phyloP scores from a whole-genome alignment of 2,113 vertebrate genomes.

The Dicrurus megarhynchus region DNA sequence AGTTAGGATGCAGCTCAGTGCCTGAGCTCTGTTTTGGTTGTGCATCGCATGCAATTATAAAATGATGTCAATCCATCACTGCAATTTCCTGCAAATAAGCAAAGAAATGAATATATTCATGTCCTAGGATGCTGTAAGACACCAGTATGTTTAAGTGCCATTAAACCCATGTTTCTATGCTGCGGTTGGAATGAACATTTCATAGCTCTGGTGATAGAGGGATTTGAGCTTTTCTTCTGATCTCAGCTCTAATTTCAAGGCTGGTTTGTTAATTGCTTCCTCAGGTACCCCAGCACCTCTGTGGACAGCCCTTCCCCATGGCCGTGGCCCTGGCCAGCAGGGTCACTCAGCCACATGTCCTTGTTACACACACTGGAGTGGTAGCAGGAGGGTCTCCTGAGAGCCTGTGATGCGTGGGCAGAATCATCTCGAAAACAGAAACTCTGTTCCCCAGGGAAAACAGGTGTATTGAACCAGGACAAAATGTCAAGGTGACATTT shows the following conservation, averaged over 20 bases:
- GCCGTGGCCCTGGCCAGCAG: background rate
- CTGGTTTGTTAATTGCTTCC: background rate
- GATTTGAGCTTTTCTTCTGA: background rate
- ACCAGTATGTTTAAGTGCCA: background rate
- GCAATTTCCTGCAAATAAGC: background rate
- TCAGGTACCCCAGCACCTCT: background rate
- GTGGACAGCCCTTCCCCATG: background rate
- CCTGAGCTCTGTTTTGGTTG: background rate
- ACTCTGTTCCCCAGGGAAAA: background rate
- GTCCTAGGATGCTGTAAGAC: background rate
- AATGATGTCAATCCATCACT: slow-evolving; percentile 14
- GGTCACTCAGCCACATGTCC: background rate
- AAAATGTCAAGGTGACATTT: background rate
- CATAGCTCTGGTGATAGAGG: background rate
- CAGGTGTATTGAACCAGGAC: background rate
- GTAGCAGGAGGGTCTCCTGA: accelerated
- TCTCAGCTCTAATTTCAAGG: background rate
- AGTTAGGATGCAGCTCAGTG: background rate
- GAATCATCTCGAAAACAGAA: background rate
- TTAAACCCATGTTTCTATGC: background rate
- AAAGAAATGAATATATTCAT: background rate
- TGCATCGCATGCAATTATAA: background rate
- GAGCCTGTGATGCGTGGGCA: accelerated
- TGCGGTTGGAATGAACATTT: background rate
- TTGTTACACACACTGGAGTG: accelerated